A percentile compares a stretch with the other conserved stretches of the same genome.
phyloP scores from a whole-genome alignment of 2,888 invertebrate species.

The Blastobasis lacticolella region DNA sequence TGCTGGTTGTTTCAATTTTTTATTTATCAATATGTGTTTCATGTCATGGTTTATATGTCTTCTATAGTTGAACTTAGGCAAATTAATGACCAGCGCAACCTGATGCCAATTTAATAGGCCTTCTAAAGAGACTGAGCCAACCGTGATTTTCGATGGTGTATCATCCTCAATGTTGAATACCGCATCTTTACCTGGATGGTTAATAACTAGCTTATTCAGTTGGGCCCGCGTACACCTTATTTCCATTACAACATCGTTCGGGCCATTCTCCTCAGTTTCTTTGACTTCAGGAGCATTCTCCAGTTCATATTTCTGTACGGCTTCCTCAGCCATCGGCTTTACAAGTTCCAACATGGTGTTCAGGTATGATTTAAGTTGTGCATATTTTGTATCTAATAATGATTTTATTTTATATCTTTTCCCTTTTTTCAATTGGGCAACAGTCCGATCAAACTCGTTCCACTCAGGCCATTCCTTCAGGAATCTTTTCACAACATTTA shows the following conservation, averaged over 20 bases:
- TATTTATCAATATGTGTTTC: slow-evolving; percentile 31
- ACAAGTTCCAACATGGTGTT: slow-evolving; percentile 28
- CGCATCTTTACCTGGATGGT: slow-evolving; percentile 22
- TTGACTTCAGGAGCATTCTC: slow-evolving; percentile 6
- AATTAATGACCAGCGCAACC: slow-evolving; percentile 21
- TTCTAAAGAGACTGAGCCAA: slow-evolving; percentile 15
- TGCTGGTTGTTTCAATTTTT: slow-evolving; percentile 10
- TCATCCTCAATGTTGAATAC: slow-evolving; percentile 32
- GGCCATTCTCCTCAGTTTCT: slow-evolving; percentile 4
- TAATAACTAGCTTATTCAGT: slow-evolving; percentile 31
- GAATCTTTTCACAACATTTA: slow-evolving; percentile 50
- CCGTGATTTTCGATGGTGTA: slow-evolving; percentile 19
- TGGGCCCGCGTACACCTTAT: slow-evolving; percentile 32
- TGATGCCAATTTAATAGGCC: slow-evolving; percentile 35
- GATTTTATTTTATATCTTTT: slow-evolving; percentile 19
- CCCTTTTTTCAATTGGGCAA: slow-evolving; percentile 28
- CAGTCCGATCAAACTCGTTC: slow-evolving; percentile 42
- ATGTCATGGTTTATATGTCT: slow-evolving; percentile 22
- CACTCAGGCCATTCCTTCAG: slow-evolving; percentile 58
- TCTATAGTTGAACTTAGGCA: slow-evolving; percentile 18
- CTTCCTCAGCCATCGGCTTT: slow-evolving; percentile 23
- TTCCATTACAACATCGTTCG: slow-evolving; percentile 30
- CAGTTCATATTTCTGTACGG: slow-evolving; percentile 16
- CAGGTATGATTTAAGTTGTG: slow-evolving; percentile 38
- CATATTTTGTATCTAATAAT: slow-evolving; percentile 35